These are phyloP conservation scores for Mobula hypostoma DNA, from an alignment of 2,113 vertebrate genomes.

Conservation along the genomic window DNA sequence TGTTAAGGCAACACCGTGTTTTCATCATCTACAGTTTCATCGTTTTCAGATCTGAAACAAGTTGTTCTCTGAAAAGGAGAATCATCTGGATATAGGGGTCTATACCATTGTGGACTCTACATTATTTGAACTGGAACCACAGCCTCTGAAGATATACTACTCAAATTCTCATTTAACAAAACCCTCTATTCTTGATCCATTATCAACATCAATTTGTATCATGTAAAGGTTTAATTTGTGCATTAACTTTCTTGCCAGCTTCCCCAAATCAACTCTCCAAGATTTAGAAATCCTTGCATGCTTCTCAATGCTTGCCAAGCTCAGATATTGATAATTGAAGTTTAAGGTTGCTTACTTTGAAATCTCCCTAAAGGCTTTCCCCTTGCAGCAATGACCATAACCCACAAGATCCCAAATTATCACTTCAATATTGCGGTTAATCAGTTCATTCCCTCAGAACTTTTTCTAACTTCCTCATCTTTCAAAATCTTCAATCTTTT, in stretches of 20 bases:
- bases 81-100: no score
- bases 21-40: no score
- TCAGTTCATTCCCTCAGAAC: not conserved
- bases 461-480: not conserved
- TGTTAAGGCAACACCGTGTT: not conserved
- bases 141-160: not conserved
- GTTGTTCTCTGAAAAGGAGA: no score
- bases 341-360: not conserved
- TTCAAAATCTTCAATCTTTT: not conserved
- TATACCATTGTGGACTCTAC: not conserved
- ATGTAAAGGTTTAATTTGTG: not conserved
- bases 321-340: not conserved
- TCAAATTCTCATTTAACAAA: not conserved
- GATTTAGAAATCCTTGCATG: not conserved
- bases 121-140: not conserved
- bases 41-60: no score
- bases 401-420: not conserved
- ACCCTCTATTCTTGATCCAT: not conserved
- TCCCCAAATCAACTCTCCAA: not conserved
- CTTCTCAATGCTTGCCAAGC: not conserved
- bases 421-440: not conserved
- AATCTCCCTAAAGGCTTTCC: not conserved
- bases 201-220: not conserved
- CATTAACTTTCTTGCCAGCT: not conserved
- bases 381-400: not conserved